Evolutionary conservation across 2,113 vertebrate species (phyloP).

Genomic region (Eulemur rufifrons): DNA sequence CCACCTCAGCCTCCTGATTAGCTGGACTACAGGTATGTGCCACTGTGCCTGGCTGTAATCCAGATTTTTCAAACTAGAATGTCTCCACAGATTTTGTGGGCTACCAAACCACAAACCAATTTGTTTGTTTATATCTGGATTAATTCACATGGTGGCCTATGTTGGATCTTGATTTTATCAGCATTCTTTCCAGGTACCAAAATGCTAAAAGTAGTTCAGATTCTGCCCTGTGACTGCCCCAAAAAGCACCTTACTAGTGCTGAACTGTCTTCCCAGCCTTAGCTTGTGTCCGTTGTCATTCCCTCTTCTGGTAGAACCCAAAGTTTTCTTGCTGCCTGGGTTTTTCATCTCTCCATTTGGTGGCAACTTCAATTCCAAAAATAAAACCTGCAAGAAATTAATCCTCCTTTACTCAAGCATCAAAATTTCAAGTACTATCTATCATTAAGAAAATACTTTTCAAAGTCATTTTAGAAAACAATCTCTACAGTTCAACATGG

Average conservation of each 20-base stretch:
- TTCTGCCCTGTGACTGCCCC: background rate
- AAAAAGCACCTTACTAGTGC: conserved; percentile 93
- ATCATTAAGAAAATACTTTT: conserved; percentile 64
- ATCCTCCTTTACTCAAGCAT: conserved; percentile 66
- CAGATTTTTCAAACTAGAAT: background rate
- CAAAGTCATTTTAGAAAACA: conserved; percentile 70
- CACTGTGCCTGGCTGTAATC: background rate
- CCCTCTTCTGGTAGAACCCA: conserved; percentile 92
- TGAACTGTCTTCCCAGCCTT: conserved; percentile 91
- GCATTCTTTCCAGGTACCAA: background rate
- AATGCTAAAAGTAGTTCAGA: background rate
- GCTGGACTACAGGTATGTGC: too few relatives aligned
- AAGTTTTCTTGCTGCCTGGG: conserved; percentile 91
- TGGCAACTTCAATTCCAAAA: conserved; percentile 95
- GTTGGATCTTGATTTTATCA: background rate
- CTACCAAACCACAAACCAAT: background rate
- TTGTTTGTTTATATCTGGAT: background rate
- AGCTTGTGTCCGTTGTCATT: conserved; percentile 77
- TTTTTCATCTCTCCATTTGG: conserved; percentile 89
- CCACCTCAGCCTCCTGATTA: too few relatives aligned
- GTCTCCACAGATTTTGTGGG: background rate
- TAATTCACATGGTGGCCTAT: background rate
- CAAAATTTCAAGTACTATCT: conserved; percentile 46
- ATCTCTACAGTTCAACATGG: background rate
- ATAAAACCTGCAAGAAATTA: conserved; percentile 90